These are phyloP conservation scores for Leguminivora glycinivorella DNA, from an alignment of 1,140 invertebrate genomes.

Conservation along the genomic window DNA sequence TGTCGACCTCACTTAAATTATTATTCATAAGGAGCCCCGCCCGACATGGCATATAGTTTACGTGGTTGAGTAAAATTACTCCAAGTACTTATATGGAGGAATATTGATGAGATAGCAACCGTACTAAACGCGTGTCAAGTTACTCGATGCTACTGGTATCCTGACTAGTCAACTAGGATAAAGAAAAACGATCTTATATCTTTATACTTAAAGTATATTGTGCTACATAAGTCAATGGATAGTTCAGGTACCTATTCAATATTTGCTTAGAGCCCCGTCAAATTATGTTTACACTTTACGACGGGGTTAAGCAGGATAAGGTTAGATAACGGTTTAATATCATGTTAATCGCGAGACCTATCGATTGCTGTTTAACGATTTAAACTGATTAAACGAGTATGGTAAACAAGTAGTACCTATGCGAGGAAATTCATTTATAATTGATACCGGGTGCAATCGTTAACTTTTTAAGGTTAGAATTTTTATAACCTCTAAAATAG, in stretches of 20 bases:
- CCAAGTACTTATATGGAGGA: constrained; percentile 27
- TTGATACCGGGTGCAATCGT: background rate
- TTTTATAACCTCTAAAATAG: too few species aligned
- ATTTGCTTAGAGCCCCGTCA: constrained; percentile 9
- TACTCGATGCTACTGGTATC: constrained; percentile 14
- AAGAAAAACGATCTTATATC: constrained; percentile 8
- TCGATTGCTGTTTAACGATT: background rate
- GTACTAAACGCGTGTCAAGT: constrained; percentile 17
- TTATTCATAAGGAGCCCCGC: background rate
- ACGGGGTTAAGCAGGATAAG: background rate
- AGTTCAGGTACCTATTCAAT: background rate
- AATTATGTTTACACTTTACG: constrained; percentile 25
- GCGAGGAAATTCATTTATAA: background rate
- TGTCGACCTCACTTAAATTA: background rate
- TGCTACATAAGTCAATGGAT: background rate
- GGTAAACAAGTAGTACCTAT: background rate
- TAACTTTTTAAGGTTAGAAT: too few species aligned
- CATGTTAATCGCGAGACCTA: background rate
- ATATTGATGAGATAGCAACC: constrained; percentile 28
- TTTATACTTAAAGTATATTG: background rate
- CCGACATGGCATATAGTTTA: background rate
- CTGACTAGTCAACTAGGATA: background rate
- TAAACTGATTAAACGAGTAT: background rate
- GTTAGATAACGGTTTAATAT: constrained; percentile 9
- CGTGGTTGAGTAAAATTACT: constrained; percentile 5